phyloP scores from a whole-genome alignment of 2,797 vertebrate species.

The Schizopygopsis pylzovi region DNA sequence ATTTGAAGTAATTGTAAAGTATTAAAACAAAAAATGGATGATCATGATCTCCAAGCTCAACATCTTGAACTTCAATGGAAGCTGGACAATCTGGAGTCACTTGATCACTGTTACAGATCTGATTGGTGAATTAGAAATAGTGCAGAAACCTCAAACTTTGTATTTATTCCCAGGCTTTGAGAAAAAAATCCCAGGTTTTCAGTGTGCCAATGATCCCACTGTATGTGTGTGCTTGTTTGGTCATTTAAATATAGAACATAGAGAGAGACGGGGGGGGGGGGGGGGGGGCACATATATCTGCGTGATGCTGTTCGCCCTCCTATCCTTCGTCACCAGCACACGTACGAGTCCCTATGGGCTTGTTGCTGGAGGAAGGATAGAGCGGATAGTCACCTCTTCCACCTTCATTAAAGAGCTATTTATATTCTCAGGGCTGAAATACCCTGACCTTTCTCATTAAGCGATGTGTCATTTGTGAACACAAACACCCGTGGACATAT shows the following conservation, averaged over 20 bases:
- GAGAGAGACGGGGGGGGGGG: constrained; percentile 9
- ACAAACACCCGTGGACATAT: constrained; percentile 46
- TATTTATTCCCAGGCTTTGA: background rate
- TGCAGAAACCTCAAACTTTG: background rate
- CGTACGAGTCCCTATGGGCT: constrained; percentile 25
- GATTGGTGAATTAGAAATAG: background rate
- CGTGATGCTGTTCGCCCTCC: constrained; percentile 31
- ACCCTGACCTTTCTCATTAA: constrained; percentile 65
- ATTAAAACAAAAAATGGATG: background rate
- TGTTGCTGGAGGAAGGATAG: constrained; percentile 22
- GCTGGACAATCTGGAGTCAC: too few species aligned
- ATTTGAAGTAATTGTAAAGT: background rate
- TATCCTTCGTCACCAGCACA: constrained; percentile 37
- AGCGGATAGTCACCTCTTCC: constrained; percentile 42
- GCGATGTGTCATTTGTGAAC: constrained; percentile 64
- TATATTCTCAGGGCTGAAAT: constrained; percentile 56
- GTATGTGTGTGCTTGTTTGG: background rate
- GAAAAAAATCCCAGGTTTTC: background rate
- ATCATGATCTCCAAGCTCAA: background rate
- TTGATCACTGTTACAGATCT: background rate
- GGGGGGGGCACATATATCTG: background rate
- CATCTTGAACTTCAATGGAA: background rate
- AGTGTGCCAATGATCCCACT: background rate
- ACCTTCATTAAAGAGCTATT: constrained; percentile 60
- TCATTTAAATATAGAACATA: constrained; percentile 19